Percentiles rank a stretch among this genome's conserved stretches.
Conservation (phyloP, 2,797 vertebrate genomes). For the Buphagus erythrorhynchus region DNA sequence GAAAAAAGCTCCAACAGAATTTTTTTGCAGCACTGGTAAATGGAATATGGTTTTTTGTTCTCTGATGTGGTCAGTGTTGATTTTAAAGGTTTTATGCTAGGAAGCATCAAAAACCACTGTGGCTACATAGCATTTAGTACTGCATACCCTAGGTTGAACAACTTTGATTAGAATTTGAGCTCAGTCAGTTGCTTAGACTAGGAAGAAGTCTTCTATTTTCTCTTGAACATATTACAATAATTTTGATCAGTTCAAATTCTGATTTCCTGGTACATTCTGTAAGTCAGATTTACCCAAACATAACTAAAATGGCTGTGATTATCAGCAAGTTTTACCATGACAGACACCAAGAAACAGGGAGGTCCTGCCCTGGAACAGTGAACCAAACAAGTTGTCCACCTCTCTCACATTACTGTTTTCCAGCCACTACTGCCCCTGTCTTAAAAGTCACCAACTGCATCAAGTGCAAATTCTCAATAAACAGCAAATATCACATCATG, state of each 20-base stretch:
- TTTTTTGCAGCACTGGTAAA: not conserved
- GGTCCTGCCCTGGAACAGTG: not conserved
- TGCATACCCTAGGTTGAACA: not conserved
- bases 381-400: not conserved
- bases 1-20: not conserved
- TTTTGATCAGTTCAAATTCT: not conserved
- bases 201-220: not conserved
- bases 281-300: not conserved
- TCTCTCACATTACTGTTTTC: not conserved
- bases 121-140: not conserved
- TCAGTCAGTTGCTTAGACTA: not conserved
- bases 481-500: not conserved
- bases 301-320: not conserved
- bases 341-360: not conserved
- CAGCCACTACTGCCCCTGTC: not conserved
- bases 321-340: not conserved
- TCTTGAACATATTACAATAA: not conserved
- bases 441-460: not conserved
- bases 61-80: not conserved
- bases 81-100: not conserved
- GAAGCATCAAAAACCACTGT: not conserved
- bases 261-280: not conserved
- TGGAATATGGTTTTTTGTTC: not conserved
- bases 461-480: fast-evolving
- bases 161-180: not conserved